These are phyloP conservation scores for Microctenopoma steveboyesi DNA, from an alignment of 2,797 vertebrate species.

Conservation along the genomic window DNA sequence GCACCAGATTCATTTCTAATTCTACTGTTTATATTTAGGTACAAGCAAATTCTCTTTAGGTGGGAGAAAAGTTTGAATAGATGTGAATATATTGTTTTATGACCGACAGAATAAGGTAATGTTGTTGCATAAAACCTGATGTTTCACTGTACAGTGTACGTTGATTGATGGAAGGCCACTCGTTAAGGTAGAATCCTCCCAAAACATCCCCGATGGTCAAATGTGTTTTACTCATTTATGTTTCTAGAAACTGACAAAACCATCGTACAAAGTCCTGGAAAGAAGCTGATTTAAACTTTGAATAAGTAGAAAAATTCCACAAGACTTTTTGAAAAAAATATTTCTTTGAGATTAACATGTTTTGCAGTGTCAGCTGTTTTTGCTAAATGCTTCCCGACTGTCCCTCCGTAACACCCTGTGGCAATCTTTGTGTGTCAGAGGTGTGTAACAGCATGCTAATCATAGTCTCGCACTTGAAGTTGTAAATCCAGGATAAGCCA, in stretches of 20 bases:
- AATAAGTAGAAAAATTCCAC: conserved; percentile 3
- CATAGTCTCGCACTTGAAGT: conserved; percentile 14
- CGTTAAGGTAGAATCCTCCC: background rate
- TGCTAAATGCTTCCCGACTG: background rate
- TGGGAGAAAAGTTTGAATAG: too few species aligned
- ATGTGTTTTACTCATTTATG: background rate
- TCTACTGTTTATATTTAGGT: too few species aligned
- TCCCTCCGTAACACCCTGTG: background rate
- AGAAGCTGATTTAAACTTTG: background rate
- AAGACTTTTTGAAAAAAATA: background rate
- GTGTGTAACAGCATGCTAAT: conserved; percentile 26
- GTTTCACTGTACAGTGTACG: background rate
- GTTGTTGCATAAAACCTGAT: background rate
- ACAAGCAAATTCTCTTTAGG: too few species aligned
- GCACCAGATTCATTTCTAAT: too few species aligned
- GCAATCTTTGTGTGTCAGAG: background rate
- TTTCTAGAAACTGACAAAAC: background rate
- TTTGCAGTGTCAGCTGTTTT: conserved; percentile 34
- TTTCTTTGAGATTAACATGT: conserved; percentile 4
- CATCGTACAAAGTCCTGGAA: background rate
- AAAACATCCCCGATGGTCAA: background rate
- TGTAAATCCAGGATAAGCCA: conserved; percentile 34
- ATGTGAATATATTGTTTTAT: background rate
- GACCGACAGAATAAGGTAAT: background rate
- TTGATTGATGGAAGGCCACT: background rate